Evolutionary conservation across 2,113 vertebrate genomes (phyloP).

Genomic region (Crypturellus undulatus): DNA sequence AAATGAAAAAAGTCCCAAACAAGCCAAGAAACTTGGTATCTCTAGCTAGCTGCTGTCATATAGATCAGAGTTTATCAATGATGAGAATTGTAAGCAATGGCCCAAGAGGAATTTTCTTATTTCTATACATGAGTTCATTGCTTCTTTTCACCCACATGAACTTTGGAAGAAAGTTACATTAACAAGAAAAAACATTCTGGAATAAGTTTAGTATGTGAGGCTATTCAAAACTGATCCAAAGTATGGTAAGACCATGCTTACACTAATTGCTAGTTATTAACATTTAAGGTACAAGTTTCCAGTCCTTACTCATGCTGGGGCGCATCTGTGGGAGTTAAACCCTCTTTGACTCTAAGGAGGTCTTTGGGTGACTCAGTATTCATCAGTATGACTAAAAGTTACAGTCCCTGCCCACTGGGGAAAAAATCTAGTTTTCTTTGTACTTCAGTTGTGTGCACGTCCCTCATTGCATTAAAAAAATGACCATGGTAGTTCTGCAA

Average conservation of each 20-base stretch:
- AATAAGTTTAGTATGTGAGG: not conserved
- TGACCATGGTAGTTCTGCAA: not conserved
- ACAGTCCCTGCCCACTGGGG: not conserved
- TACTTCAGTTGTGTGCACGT: not conserved
- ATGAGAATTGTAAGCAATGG: not conserved
- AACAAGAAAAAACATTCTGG: not conserved
- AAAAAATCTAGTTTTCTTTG: not conserved
- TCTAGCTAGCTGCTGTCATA: not conserved
- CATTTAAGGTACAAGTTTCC: not conserved
- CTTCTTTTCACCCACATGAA: not conserved
- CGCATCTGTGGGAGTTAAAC: not conserved
- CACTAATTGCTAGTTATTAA: not conserved
- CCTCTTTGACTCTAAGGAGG: not conserved
- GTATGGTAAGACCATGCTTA: not conserved
- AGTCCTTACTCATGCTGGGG: not conserved
- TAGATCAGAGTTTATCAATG: not conserved
- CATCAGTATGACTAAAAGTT: not conserved
- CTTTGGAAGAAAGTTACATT: not conserved
- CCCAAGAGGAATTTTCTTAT: not conserved
- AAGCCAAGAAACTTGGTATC: not conserved
- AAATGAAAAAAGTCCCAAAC: not conserved
- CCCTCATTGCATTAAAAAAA: not conserved
- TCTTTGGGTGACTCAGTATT: slow-evolving; percentile 15
- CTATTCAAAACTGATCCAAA: not conserved
- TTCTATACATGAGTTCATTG: not conserved